Base-by-base conservation (phyloP, 2,888 invertebrate genomes). In the Lithophane semibrunnea region DNA sequence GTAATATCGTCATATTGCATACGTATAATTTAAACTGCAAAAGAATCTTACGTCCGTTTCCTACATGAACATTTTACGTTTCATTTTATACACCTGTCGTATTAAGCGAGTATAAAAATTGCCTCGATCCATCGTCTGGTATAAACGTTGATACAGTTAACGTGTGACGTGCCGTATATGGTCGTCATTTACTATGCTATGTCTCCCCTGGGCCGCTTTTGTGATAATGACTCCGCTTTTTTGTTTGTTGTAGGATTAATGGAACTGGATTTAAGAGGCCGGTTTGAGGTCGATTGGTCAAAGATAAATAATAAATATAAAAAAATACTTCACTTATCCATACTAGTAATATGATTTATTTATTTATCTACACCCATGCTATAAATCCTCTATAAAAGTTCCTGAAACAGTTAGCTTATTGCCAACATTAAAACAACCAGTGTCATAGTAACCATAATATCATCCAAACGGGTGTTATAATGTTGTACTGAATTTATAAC, bases 31-130 rank as follows among this genome's bases (percentile, higher is more conserved):
- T 9, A 21, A 56, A 63, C 18, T n/a, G 16, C 16, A 37, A 75
- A 37, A 70, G 0, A 16, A 13, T 29, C 12, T 37, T 16, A 7
- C 42, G 37, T 44, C 2, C 49, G 47, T 44, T 74, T 80, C 64
- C 5, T 29, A 70, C 81, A 73, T 81, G 70, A 56, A 60, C 52
- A 75, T 54, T 81, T 75, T 70, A 74, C 61, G 44, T 73, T 81
- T 78, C 60, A 82, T 84, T 84, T 75, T 73, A 67, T 61, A 60
- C 72, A 83, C 70, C 84, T 71, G 73, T 73, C 61, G 61, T 72
- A 63, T 73, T 54, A 78, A 24, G 47, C 21, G 10, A 44, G 65
- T 56, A 56, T 64, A 75, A 84, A 78, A 82, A 84, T 82, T n/a
- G 70, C 73, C 42, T 47, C 70, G 12, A 85, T 84, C 73, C 66